Evolutionary conservation across 35 echinoderm and acorn worm genomes (phyloP).

Genomic region (Ophiothrix spiculata): DNA sequence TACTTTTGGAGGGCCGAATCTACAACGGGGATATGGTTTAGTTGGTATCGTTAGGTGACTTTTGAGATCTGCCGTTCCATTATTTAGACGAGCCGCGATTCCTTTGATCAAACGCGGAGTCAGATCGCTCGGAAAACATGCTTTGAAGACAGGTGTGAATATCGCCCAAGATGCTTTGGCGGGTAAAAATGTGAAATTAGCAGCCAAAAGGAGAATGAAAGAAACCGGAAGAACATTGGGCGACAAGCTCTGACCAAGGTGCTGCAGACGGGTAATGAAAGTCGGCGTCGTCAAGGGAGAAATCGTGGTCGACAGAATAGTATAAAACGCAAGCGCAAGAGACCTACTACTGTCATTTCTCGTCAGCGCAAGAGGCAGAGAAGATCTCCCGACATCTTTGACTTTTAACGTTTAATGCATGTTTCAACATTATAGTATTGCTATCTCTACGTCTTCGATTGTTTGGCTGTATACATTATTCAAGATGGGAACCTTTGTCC

Average conservation of each 20-base stretch:
- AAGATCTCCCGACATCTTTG: neutral
- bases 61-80: conserved; percentile 24
- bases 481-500: conserved; percentile 17
- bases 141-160: neutral
- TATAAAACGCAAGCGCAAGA: neutral
- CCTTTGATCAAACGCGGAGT: conserved; percentile 31
- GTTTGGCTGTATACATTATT: conserved; percentile 24
- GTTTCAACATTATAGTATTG: too few species aligned
- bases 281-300: neutral
- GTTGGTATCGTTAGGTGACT: conserved; percentile 27
- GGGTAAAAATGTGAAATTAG: neutral
- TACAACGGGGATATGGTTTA: conserved; percentile 37
- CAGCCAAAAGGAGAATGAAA: neutral
- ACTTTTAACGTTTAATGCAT: too few species aligned
- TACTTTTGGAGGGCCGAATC: conserved; percentile 12
- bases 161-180: neutral
- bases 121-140: neutral
- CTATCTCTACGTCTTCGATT: too few species aligned
- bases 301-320: neutral
- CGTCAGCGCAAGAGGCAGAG: neutral
- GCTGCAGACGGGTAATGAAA: neutral
- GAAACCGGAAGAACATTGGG: neutral
- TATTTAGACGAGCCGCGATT: too few species aligned
- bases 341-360: neutral
- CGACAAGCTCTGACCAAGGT: neutral